Evolutionary conservation across 2,888 invertebrate species (phyloP), one percentile per base, ranked within the genome.

Genomic region (Neoscelio sp.): DNA sequence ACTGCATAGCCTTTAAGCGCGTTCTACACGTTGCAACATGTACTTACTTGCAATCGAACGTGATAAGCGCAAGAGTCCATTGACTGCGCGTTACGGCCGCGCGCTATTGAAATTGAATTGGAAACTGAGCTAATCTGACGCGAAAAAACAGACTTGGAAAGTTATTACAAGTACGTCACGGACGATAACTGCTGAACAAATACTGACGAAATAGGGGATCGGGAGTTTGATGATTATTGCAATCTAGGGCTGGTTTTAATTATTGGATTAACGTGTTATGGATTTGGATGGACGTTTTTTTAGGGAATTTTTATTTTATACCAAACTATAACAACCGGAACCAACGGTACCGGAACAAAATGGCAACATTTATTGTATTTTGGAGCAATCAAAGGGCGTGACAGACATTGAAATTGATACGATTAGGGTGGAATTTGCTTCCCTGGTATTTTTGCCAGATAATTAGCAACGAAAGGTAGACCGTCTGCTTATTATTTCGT

Each of bases 1-100:
- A 85, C 83, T 84, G 85, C 85, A 78, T 79, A 79, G 79, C 83
- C 84, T 83, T 87, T 86, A 85, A 84, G 85, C 84, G 74, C 74
- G 71, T 71, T 85, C 80, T 83, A 84, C 85, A 83, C 85, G 85
- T 78, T 62, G 65, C 64, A 78, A 73, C 79, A 62, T 76, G 67
- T 65, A 71, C 75, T 65, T 75, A 65, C 75, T 48, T 67, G 71
- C 75, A 80, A 79, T 79, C 78, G 74, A 79, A 79, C 60, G 74
- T 70, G 78, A 79, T 79, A 79, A 79, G 78, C 70, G 70, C 68
- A 40, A 62, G 78, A 74, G 78, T 74, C 70, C 70, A 75, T 70
- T 75, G 78, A 79, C 78, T 74, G 74, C 52, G 73, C 67, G 42
- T 44, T 23, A 44, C 23, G 18, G 23, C 23, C n/a, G 23, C 6